phyloP scores from a whole-genome alignment of 2,888 invertebrate species.

The Lacanobia oleracea region DNA sequence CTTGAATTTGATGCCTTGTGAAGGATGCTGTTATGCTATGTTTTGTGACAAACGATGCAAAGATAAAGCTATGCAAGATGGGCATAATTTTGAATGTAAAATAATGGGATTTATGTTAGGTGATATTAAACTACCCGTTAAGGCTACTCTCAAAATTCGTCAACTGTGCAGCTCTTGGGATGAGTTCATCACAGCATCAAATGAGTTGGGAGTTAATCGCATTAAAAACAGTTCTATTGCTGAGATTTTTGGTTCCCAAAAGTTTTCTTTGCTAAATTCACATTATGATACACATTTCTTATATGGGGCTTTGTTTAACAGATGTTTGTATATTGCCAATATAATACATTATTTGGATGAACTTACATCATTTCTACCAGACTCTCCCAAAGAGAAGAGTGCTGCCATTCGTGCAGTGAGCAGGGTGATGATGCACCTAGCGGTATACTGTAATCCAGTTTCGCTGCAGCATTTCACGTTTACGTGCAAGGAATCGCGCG shows the following conservation, averaged over 20 bases:
- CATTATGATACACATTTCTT: conserved; percentile 39
- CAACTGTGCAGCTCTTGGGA: conserved; percentile 49
- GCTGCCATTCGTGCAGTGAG: conserved; percentile 36
- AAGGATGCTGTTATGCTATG: conserved; percentile 34
- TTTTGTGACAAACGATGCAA: conserved; percentile 43
- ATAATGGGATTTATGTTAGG: background rate
- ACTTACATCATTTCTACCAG: conserved; percentile 39
- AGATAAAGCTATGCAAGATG: conserved; percentile 36
- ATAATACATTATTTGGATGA: conserved; percentile 40
- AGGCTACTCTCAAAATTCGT: conserved; percentile 41
- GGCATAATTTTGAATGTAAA: conserved; percentile 46
- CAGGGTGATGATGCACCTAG: conserved; percentile 49
- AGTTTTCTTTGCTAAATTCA: conserved; percentile 45
- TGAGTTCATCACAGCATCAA: conserved; percentile 49
- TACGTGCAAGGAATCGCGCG: fast-evolving
- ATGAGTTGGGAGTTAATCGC: conserved; percentile 30
- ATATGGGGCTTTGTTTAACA: conserved; percentile 30
- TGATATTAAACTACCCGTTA: conserved; percentile 17
- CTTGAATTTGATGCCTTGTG: conserved; percentile 46
- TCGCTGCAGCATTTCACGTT: background rate
- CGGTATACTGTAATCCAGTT: conserved; percentile 37
- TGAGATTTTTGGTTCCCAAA: conserved; percentile 39
- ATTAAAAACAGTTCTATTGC: conserved; percentile 24
- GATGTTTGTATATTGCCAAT: conserved; percentile 29
- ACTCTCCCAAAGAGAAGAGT: conserved; percentile 19